Evolutionary conservation across 1,140 invertebrate genomes (phyloP).

Genomic region (Parapsyche elsis): DNA sequence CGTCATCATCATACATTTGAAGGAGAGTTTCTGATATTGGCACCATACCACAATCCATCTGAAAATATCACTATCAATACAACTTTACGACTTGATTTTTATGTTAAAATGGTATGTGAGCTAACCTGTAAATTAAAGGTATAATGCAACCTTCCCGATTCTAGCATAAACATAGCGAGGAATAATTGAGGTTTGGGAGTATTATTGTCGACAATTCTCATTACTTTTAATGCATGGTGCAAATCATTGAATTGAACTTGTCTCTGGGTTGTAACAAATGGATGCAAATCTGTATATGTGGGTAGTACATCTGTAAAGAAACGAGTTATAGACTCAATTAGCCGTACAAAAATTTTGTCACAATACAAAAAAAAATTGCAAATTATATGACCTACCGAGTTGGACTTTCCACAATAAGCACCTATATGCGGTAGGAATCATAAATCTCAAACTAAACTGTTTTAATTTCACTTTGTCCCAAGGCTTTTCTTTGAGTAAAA

Average conservation of each 20-base stretch:
- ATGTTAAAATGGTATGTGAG: neutral
- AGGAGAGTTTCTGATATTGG: slow-evolving; percentile 77
- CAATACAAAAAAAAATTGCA: too few relatives aligned
- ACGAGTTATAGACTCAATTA: neutral
- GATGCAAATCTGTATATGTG: slow-evolving; percentile 77
- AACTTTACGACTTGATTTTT: neutral
- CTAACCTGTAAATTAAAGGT: slow-evolving; percentile 55
- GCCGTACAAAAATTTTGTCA: too few relatives aligned
- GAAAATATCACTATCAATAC: slow-evolving; percentile 50
- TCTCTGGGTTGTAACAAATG: slow-evolving; percentile 78
- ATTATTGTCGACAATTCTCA: slow-evolving; percentile 70
- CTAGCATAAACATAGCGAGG: slow-evolving; percentile 74
- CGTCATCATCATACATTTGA: slow-evolving; percentile 76
- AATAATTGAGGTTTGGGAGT: slow-evolving; percentile 72
- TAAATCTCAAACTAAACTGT: slow-evolving; percentile 86
- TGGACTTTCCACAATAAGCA: slow-evolving; percentile 88
- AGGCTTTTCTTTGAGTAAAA: slow-evolving; percentile 87
- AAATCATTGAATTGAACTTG: slow-evolving; percentile 81
- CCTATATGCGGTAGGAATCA: slow-evolving; percentile 83
- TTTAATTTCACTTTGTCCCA: slow-evolving; percentile 84
- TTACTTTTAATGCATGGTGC: slow-evolving; percentile 74
- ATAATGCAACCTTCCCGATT: slow-evolving; percentile 68
- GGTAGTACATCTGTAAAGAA: slow-evolving; percentile 75
- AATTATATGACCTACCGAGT: slow-evolving; percentile 68
- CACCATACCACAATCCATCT: slow-evolving; percentile 70